Percentiles rank a stretch among this genome's conserved stretches.
phyloP scores from a whole-genome alignment of 2,797 vertebrate genomes.

The Yasuhikotakia modesta region DNA sequence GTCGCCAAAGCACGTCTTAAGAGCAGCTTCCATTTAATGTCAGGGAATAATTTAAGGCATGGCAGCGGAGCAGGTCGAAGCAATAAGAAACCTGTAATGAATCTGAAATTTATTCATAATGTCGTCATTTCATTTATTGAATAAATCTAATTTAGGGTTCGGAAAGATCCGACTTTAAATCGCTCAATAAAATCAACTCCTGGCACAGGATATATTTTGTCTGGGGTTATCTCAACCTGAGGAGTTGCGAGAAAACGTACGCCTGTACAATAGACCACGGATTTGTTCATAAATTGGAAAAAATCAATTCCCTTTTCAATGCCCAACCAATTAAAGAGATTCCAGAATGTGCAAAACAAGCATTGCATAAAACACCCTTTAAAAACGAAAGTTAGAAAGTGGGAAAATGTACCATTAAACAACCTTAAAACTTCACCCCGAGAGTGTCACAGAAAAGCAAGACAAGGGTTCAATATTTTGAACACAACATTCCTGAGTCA shows the following conservation, averaged over 20 bases:
- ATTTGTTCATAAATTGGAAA: neutral
- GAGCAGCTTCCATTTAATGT: constrained; percentile 30
- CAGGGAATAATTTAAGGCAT: constrained; percentile 18
- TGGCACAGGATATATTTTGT: neutral
- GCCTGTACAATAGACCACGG: neutral
- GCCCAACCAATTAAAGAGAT: constrained; percentile 3
- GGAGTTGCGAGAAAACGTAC: neutral
- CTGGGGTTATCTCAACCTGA: neutral
- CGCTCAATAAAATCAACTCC: neutral
- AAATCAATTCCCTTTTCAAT: neutral
- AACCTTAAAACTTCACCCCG: neutral
- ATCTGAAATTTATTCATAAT: constrained; percentile 27
- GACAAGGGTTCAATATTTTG: neutral
- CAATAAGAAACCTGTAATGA: constrained; percentile 7
- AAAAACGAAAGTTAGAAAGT: neutral
- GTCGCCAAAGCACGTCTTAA: constrained; percentile 13
- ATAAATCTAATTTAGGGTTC: constrained; percentile 3
- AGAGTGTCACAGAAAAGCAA: constrained; percentile 21
- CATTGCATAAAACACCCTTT: constrained; percentile 31
- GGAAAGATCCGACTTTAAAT: neutral
- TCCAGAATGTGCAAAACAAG: constrained; percentile 59
- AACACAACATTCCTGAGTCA: constrained; percentile 27
- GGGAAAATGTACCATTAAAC: constrained; percentile 1
- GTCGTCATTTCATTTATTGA: constrained; percentile 1
- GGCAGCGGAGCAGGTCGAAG: constrained; percentile 1